These are phyloP conservation scores for Picathartes gymnocephalus DNA, from an alignment of 2,113 vertebrate genomes.

Conservation along the genomic window DNA sequence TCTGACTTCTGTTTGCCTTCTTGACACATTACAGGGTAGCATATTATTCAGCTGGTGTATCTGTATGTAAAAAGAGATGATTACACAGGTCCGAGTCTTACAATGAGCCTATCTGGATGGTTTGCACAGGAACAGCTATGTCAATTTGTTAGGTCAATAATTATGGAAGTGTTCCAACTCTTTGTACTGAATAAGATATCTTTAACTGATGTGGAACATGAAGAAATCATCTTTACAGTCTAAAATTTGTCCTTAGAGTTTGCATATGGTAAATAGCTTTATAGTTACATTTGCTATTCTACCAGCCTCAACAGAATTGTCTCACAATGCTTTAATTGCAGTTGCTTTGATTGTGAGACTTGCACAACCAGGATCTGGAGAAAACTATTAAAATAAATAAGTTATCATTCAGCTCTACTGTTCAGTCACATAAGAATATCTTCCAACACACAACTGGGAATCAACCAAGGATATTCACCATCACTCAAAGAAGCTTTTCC, in stretches of 20 bases:
- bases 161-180: background rate
- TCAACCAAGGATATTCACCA: background rate
- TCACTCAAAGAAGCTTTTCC: background rate
- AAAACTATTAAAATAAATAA: background rate
- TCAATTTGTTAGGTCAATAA: background rate
- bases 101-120: background rate
- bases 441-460: background rate
- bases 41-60: background rate
- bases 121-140: background rate
- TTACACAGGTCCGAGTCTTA: background rate
- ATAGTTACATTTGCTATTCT: background rate
- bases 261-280: background rate
- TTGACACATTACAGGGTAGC: background rate
- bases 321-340: background rate
- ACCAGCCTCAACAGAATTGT: background rate
- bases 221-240: background rate
- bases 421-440: background rate
- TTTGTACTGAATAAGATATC: background rate
- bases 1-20: background rate
- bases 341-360: background rate
- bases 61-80: background rate
- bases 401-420: background rate
- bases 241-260: background rate
- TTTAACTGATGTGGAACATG: background rate
- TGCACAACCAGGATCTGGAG: background rate